phyloP scores from a whole-genome alignment of 2,888 invertebrate genomes.

The Arge pagana region DNA sequence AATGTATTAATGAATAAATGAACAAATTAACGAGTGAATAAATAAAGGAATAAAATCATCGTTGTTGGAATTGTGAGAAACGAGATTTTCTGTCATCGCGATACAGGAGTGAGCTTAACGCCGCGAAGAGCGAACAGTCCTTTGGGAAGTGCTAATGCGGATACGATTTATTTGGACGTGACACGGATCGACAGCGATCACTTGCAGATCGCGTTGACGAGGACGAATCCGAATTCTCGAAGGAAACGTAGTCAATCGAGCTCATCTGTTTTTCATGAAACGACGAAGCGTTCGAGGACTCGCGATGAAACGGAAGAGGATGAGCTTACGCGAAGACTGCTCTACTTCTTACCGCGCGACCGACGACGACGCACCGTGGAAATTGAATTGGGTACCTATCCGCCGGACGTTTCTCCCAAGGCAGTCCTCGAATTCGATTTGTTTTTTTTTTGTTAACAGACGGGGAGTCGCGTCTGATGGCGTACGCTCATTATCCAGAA shows the following conservation, averaged over 20 bases:
- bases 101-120: conserved; percentile 25
- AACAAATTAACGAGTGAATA: too few relatives aligned
- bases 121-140: conserved; percentile 31
- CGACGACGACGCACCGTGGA: conserved; percentile 1
- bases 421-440: too few relatives aligned
- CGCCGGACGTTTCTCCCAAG: too few relatives aligned
- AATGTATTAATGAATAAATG: too few relatives aligned
- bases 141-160: conserved; percentile 49
- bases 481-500: conserved; percentile 32
- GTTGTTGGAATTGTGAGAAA: too few relatives aligned
- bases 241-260: background rate
- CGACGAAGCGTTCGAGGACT: too few relatives aligned
- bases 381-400: conserved; percentile 7
- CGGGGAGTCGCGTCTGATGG: conserved; percentile 23
- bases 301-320: too few relatives aligned
- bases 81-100: too few relatives aligned
- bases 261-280: background rate
- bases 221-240: too few relatives aligned
- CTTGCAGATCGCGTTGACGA: conserved; percentile 30
- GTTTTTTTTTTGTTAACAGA: conserved; percentile 17
- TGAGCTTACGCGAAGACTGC: conserved; percentile 4
- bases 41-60: too few relatives aligned
- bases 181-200: conserved; percentile 27
- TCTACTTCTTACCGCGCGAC: conserved; percentile 6
- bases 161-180: conserved; percentile 21